Conservation (phyloP, 2,113 vertebrate genomes). For the human region GRCh38 chr2:166520001-166520500, state of each 20-base stretch:
- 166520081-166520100: not conserved
- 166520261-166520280: constrained; percentile 8
- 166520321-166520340: not conserved
- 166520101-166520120: not conserved
- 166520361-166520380: not conserved
- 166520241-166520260: not conserved
- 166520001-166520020: not conserved
- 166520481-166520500: no score
- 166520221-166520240: not conserved
- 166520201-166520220: not conserved
- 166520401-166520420: not conserved
- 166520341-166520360: not conserved
- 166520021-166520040: not conserved
- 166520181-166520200: constrained; percentile 5
- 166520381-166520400: not conserved
- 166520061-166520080: constrained; percentile 7
- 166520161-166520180: not conserved
- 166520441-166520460: not conserved
- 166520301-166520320: not conserved
- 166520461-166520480: not conserved
- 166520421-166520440: not conserved
- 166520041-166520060: constrained; percentile 30
- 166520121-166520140: not conserved
- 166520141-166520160: not conserved
- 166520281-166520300: not conserved